These are phyloP conservation scores for Chrysolina americana DNA, from an alignment of 2,888 invertebrate species.

Conservation along the genomic window DNA sequence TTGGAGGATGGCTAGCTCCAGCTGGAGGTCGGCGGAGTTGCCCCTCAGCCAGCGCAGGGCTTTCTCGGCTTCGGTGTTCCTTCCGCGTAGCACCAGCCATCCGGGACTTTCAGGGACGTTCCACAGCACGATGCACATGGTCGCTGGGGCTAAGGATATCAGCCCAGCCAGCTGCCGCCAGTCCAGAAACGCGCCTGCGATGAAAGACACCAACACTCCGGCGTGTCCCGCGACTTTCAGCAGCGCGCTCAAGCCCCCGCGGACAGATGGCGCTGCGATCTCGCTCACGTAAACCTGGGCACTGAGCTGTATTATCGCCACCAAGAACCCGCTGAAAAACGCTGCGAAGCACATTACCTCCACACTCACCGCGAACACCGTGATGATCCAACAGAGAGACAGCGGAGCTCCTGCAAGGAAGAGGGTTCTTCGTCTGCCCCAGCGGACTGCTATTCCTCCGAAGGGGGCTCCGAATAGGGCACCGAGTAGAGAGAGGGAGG, in stretches of 20 bases:
- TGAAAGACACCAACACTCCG: slow-evolving; percentile 87
- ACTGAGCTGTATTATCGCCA: slow-evolving; percentile 68
- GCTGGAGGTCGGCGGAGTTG: slow-evolving; percentile 81
- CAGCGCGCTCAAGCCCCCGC: slow-evolving; percentile 89
- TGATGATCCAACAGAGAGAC: slow-evolving; percentile 86
- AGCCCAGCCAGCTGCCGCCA: slow-evolving; percentile 89
- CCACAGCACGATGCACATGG: slow-evolving; percentile 82
- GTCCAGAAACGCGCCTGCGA: slow-evolving; percentile 85
- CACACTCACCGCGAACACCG: slow-evolving; percentile 83
- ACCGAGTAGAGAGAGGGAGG: slow-evolving; percentile 84
- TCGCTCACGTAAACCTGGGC: slow-evolving; percentile 88
- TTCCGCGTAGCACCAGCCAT: slow-evolving; percentile 83
- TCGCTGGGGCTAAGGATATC: slow-evolving; percentile 83
- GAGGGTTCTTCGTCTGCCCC: slow-evolving; percentile 80
- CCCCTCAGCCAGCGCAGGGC: slow-evolving; percentile 87
- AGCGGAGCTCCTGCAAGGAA: slow-evolving; percentile 83
- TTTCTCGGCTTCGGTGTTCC: slow-evolving; percentile 81
- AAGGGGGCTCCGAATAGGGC: slow-evolving; percentile 86
- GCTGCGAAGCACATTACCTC: slow-evolving; percentile 88
- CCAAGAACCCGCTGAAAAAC: slow-evolving; percentile 81
- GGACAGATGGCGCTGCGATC: slow-evolving; percentile 88
- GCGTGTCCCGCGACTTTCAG: slow-evolving; percentile 89
- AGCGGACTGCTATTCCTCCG: slow-evolving; percentile 84
- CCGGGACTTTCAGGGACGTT: slow-evolving; percentile 93
- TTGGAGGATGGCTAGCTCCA: slow-evolving; percentile 81